Evolutionary conservation across 2,888 invertebrate species (phyloP).

Genomic region (Lasioglossum vierecki): DNA sequence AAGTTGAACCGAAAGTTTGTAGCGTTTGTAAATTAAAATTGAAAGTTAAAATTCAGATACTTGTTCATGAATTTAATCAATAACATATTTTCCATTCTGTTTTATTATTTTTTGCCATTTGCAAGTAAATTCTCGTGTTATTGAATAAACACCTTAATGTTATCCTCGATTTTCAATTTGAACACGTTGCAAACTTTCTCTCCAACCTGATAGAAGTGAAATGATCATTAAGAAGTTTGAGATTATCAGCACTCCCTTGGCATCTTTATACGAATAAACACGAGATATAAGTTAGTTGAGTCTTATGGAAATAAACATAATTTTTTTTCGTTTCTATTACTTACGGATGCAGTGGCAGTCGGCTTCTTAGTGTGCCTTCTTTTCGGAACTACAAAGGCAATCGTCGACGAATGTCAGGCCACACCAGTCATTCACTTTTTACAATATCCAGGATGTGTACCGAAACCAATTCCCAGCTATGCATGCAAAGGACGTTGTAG

Average conservation of each 20-base stretch:
- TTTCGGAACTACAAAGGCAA: slow-evolving; percentile 75
- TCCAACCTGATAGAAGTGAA: neutral
- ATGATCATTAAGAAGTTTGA: neutral
- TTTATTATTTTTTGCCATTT: too few species aligned
- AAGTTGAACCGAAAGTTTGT: too few species aligned
- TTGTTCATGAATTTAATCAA: too few species aligned
- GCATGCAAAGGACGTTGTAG: slow-evolving; percentile 96
- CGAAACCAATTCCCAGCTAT: slow-evolving; percentile 96
- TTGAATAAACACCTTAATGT: too few species aligned
- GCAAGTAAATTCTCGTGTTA: too few species aligned
- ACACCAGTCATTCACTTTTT: slow-evolving; percentile 96
- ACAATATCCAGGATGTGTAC: slow-evolving; percentile 95
- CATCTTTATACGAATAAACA: neutral
- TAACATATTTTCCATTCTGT: too few species aligned
- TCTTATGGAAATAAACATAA: slow-evolving; percentile 10
- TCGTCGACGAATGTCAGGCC: slow-evolving; percentile 93
- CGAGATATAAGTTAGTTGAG: too few species aligned
- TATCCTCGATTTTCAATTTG: too few species aligned
- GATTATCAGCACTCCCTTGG: neutral
- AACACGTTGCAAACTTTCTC: too few species aligned
- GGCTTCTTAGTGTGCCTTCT: slow-evolving; percentile 70
- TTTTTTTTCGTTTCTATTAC: slow-evolving; percentile 53
- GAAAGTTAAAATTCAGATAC: too few species aligned
- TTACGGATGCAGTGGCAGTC: slow-evolving; percentile 72
- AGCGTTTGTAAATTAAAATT: too few species aligned